phyloP scores from a whole-genome alignment of 64 coral and sea anemone species.

The Pocillopora verrucosa region DNA sequence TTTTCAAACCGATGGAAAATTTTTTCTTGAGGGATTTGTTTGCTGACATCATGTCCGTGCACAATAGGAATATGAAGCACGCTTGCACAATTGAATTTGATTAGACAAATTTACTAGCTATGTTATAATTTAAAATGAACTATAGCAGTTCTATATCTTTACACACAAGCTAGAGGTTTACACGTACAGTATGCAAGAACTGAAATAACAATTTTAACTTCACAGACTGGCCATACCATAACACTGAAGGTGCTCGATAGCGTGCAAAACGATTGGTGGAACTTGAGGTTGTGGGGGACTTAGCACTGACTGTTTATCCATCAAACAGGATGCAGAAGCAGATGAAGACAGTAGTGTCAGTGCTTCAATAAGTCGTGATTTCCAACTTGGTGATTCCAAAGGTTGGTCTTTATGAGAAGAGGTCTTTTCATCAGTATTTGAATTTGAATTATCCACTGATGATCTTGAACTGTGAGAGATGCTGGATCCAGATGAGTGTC shows the following conservation, averaged over 20 bases:
- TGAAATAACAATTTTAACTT: neutral
- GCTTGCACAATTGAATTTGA: too few relatives aligned
- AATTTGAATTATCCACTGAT: slow-evolving; percentile 51
- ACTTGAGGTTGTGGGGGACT: slow-evolving; percentile 57
- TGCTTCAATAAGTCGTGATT: slow-evolving; percentile 89
- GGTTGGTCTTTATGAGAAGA: slow-evolving; percentile 34
- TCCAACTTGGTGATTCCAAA: slow-evolving; percentile 82
- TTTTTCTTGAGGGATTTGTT: too few relatives aligned
- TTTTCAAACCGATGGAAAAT: too few relatives aligned
- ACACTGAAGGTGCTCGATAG: slow-evolving; percentile 77
- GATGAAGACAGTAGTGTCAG: slow-evolving; percentile 86
- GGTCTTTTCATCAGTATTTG: slow-evolving; percentile 33
- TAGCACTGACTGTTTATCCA: slow-evolving; percentile 69
- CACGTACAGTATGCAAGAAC: too few relatives aligned
- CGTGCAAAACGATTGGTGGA: slow-evolving; percentile 80
- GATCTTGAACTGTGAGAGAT: slow-evolving; percentile 66
- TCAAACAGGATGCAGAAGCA: slow-evolving; percentile 80
- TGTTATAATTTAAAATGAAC: too few relatives aligned
- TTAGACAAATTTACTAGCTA: too few relatives aligned
- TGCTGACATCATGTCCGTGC: too few relatives aligned
- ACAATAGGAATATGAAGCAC: too few relatives aligned
- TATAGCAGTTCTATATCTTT: too few relatives aligned
- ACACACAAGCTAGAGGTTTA: too few relatives aligned
- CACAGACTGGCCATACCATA: slow-evolving; percentile 60
- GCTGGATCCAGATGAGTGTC: slow-evolving; percentile 80